phyloP scores from a whole-genome alignment of 2,113 vertebrate species.

The Rousettus leschenaultii region DNA sequence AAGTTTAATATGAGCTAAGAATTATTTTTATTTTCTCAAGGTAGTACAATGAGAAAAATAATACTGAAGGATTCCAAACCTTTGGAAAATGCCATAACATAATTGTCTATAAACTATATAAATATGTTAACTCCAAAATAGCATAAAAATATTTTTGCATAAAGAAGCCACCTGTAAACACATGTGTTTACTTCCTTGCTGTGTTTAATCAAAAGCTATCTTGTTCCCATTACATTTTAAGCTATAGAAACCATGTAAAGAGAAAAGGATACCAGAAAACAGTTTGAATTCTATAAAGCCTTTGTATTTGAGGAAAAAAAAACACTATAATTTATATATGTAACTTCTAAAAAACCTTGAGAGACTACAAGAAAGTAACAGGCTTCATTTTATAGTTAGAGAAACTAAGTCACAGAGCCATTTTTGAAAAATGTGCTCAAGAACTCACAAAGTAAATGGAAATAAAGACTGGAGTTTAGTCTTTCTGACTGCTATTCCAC shows the following conservation, averaged over 20 bases:
- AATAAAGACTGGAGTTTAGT: slow-evolving; percentile 24
- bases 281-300: slow-evolving; percentile 14
- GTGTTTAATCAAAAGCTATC: slow-evolving; percentile 35
- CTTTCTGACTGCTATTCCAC: slow-evolving; percentile 30
- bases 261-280: slow-evolving; percentile 43
- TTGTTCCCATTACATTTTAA: slow-evolving; percentile 40
- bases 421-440: not conserved
- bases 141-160: slow-evolving; percentile 1
- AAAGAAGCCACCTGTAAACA: slow-evolving; percentile 3
- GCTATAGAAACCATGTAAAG: not conserved
- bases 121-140: not conserved
- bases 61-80: not conserved
- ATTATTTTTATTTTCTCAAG: slow-evolving; percentile 26
- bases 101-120: slow-evolving; percentile 12
- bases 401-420: slow-evolving; percentile 39
- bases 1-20: not conserved
- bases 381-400: slow-evolving; percentile 2
- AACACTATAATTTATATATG: not conserved
- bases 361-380: not conserved
- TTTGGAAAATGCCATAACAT: not conserved
- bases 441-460: not conserved
- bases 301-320: slow-evolving; percentile 47
- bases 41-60: not conserved
- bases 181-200: slow-evolving; percentile 16
- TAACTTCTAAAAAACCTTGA: slow-evolving; percentile 31